These are phyloP conservation scores for Alfaro cultratus DNA, from an alignment of 2,797 vertebrate genomes.

Conservation along the genomic window DNA sequence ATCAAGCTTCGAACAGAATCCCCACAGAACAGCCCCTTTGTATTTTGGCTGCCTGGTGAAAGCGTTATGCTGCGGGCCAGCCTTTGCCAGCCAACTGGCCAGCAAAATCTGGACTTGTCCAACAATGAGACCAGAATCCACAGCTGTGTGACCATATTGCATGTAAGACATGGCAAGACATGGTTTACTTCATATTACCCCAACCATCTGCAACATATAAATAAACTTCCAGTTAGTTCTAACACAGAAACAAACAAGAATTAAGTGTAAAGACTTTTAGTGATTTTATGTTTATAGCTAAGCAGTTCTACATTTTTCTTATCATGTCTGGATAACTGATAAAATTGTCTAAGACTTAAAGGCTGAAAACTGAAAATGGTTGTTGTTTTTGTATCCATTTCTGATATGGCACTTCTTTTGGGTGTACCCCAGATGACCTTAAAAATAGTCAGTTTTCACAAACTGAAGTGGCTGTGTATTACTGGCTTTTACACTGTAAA, in stretches of 20 bases:
- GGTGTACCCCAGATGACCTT: not conserved
- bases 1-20: constrained; percentile 63
- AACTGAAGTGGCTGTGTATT: not conserved
- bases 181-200: constrained; percentile 61
- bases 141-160: constrained; percentile 78
- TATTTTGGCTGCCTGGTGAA: constrained; percentile 61
- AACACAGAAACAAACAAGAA: constrained; percentile 42
- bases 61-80: constrained; percentile 69
- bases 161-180: constrained; percentile 59
- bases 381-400: not conserved
- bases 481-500: not conserved
- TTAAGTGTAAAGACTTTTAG: constrained; percentile 22
- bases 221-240: constrained; percentile 50
- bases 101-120: constrained; percentile 71
- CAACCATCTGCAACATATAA: constrained; percentile 68
- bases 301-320: not conserved
- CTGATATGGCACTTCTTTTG: not conserved
- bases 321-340: not conserved
- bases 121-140: constrained; percentile 70
- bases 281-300: not conserved
- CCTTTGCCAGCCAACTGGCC: constrained; percentile 72
- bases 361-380: not conserved
- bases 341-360: not conserved
- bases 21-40: constrained; percentile 63
- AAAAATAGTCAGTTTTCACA: not conserved